Conservation (phyloP, 2,113 vertebrate genomes). For the human (Homo sapiens) region DNA sequence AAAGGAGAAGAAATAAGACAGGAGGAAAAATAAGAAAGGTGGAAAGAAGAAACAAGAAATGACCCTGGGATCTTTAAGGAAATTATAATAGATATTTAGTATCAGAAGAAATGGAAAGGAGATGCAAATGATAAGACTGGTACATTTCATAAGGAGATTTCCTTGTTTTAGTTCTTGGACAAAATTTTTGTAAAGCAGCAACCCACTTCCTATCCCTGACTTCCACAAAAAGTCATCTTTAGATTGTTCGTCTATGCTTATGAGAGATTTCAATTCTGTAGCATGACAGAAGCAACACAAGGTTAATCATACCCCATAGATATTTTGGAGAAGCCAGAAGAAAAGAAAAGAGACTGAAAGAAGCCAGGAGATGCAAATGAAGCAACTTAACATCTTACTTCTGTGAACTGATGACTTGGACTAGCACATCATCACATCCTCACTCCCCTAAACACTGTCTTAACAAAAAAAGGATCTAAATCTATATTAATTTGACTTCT, state of each 20-base stretch:
- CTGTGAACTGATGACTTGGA: not conserved
- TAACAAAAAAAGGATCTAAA: not conserved
- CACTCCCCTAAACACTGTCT: not conserved
- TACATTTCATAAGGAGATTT: not conserved
- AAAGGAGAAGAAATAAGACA: not conserved
- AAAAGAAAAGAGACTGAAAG: not conserved
- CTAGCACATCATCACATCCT: not conserved
- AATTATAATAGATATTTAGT: not conserved
- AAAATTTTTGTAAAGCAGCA: not conserved
- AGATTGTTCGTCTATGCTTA: not conserved
- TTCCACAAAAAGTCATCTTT: not conserved
- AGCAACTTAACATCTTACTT: not conserved
- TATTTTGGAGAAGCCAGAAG: not conserved
- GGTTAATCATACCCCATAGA: not conserved
- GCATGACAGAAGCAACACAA: not conserved
- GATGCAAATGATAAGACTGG: not conserved
- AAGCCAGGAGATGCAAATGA: not conserved
- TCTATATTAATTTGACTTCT: not conserved
- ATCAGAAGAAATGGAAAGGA: not conserved
- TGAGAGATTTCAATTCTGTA: not conserved
- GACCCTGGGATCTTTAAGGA: not conserved
- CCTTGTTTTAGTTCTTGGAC: not conserved
- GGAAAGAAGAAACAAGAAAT: not conserved
- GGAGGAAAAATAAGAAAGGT: not conserved
- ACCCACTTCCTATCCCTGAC: accelerated